These are phyloP conservation scores for Tipula unca DNA, from an alignment of 2,888 invertebrate species.

Conservation along the genomic window DNA sequence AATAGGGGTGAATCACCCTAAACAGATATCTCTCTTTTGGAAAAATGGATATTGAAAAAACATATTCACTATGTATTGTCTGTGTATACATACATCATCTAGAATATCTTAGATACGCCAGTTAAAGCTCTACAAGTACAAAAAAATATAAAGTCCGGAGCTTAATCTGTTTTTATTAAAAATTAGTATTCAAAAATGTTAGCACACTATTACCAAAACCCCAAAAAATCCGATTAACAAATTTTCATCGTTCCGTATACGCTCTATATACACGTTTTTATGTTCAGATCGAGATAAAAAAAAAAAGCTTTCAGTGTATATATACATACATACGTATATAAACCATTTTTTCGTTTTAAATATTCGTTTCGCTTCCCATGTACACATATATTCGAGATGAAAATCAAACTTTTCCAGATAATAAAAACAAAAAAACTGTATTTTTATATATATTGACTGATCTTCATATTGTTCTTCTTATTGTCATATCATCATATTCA, in stretches of 20 bases:
- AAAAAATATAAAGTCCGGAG: neutral
- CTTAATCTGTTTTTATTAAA: neutral
- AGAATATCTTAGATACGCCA: neutral
- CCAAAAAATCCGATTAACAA: neutral
- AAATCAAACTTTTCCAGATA: neutral
- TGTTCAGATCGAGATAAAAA: neutral
- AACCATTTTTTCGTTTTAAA: neutral
- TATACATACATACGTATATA: neutral
- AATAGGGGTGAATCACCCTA: slow-evolving; percentile 8
- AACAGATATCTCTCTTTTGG: neutral
- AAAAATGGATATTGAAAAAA: neutral
- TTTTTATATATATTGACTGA: neutral
- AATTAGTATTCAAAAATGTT: neutral
- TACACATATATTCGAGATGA: neutral
- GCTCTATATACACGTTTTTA: neutral
- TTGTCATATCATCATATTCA: neutral
- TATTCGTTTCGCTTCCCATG: neutral
- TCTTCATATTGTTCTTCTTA: neutral
- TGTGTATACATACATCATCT: neutral
- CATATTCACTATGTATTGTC: neutral
- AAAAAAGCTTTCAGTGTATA: neutral
- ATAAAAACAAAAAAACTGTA: neutral
- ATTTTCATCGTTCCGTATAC: neutral
- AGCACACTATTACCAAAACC: neutral
- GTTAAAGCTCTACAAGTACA: neutral